A percentile compares a stretch with the other conserved stretches of the same genome.
Conservation (phyloP, 2,113 vertebrate species). For the Mormoops blainvillei region DNA sequence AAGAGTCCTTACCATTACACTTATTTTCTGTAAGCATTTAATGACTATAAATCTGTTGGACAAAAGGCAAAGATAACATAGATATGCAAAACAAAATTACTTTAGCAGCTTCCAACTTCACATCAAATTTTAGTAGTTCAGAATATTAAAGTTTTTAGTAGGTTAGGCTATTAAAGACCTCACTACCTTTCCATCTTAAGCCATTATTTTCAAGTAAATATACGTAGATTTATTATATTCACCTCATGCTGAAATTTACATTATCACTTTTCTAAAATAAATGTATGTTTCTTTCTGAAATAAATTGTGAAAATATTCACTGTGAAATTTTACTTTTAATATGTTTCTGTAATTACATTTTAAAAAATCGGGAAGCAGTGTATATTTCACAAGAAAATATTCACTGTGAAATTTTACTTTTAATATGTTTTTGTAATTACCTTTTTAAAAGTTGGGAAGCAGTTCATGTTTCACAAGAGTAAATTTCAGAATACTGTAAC, state of each 20-base stretch:
- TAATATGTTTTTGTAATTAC: not conserved
- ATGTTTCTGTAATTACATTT: not conserved
- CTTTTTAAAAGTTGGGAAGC: not conserved
- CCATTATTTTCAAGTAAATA: not conserved
- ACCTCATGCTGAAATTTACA: not conserved
- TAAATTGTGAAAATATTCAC: not conserved
- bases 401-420: not conserved
- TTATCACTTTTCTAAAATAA: not conserved
- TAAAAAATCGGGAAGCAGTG: not conserved
- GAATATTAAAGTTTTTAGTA: not conserved
- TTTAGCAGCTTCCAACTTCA: not conserved
- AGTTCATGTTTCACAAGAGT: not conserved
- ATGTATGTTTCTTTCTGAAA: not conserved
- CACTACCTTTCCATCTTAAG: not conserved
- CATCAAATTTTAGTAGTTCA: not conserved
- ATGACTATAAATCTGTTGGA: not conserved
- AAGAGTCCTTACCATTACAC: not conserved
- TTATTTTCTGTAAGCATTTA: not conserved
- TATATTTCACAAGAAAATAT: not conserved
- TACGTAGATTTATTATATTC: not conserved
- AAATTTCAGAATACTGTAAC: not conserved
- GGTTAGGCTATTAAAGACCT: not conserved
- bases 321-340: not conserved
- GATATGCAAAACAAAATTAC: not conserved
- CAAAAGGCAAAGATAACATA: not conserved